Conservation (phyloP, 2,888 invertebrate genomes). For the Unio delphinus region DNA sequence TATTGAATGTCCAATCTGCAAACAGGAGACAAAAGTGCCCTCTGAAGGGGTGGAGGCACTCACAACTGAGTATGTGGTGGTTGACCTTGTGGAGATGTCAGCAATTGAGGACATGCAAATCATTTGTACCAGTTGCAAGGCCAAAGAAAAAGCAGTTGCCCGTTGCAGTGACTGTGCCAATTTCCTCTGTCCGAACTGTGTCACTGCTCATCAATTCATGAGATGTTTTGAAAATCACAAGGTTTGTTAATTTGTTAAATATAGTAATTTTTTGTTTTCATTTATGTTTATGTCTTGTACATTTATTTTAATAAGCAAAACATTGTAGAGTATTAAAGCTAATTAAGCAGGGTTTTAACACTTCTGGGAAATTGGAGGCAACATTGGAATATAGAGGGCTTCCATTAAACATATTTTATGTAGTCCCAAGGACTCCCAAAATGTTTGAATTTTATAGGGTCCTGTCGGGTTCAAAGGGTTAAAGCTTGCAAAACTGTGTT, state of each 20-base stretch:
- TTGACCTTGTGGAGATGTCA: slow-evolving; percentile 72
- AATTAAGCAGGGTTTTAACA: neutral
- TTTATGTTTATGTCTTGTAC: neutral
- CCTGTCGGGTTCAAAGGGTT: no score
- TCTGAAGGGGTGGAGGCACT: slow-evolving; percentile 79
- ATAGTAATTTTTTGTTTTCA: neutral
- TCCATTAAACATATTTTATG: no score
- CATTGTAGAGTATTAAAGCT: neutral
- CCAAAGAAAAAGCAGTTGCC: slow-evolving; percentile 93
- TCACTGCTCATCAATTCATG: slow-evolving; percentile 96
- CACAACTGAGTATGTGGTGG: slow-evolving; percentile 88
- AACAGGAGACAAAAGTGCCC: slow-evolving; percentile 35
- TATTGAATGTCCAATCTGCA: slow-evolving; percentile 45
- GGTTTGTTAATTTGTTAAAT: slow-evolving; percentile 53
- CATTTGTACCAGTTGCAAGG: slow-evolving; percentile 93
- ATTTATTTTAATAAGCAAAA: neutral
- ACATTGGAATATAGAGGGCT: no score
- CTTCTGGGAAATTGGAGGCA: no score
- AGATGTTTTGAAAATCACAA: slow-evolving; percentile 94
- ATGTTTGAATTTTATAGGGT: no score
- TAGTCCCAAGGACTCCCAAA: no score
- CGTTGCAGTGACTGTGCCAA: slow-evolving; percentile 96
- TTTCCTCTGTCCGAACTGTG: slow-evolving; percentile 93
- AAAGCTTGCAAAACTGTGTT: no score
- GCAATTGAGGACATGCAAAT: slow-evolving; percentile 79